These are phyloP conservation scores for Drepana arcuata DNA, from an alignment of 1,140 invertebrate species.

Conservation along the genomic window DNA sequence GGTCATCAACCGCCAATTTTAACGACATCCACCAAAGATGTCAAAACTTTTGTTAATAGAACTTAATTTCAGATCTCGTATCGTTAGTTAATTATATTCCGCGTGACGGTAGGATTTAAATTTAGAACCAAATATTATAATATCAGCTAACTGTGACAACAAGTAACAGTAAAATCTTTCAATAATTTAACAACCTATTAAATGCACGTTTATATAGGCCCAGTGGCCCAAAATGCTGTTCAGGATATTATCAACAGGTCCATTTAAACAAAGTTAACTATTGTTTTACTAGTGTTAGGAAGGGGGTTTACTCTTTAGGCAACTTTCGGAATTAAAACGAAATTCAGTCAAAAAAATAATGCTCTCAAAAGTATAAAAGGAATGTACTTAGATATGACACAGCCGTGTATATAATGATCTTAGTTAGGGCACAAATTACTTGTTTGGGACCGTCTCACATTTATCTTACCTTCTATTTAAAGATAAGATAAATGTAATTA, in stretches of 20 bases:
- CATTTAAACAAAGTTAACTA: no score
- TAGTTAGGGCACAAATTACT: no score
- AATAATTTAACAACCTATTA: conserved; percentile 66
- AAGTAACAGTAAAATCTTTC: conserved; percentile 65
- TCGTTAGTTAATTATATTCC: conserved; percentile 14
- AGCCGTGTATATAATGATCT: conserved; percentile 43
- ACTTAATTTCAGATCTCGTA: conserved; percentile 44
- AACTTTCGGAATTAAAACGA: conserved; percentile 38
- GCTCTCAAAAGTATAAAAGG: conserved; percentile 31
- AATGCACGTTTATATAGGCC: conserved; percentile 58
- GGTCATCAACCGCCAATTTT: conserved; percentile 4
- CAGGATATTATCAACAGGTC: conserved; percentile 19
- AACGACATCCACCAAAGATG: conserved; percentile 3
- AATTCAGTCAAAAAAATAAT: conserved; percentile 45
- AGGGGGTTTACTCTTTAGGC: conserved; percentile 22
- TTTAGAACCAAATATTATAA: conserved; percentile 26
- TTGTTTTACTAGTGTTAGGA: no score
- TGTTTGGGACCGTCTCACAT: no score
- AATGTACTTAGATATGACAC: conserved; percentile 64
- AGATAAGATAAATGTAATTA: no score
- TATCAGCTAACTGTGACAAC: conserved; percentile 43
- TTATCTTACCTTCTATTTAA: no score
- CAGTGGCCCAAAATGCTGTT: conserved; percentile 41
- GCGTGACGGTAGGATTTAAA: conserved; percentile 18
- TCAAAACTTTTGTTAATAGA: no score